phyloP scores from a whole-genome alignment of 2,113 vertebrate species.

The Dasyurus viverrinus region DNA sequence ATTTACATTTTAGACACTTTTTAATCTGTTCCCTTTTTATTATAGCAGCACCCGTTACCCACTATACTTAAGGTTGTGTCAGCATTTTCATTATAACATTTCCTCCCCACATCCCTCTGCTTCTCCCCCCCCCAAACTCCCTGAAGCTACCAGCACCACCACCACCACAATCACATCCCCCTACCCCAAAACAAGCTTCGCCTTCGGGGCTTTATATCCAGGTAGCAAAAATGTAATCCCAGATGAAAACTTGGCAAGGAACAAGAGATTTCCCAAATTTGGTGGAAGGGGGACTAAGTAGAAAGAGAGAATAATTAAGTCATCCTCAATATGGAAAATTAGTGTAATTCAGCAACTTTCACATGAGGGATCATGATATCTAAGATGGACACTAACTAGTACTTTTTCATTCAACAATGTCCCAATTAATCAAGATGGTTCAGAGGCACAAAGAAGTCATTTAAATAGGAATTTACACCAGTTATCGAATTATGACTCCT shows the following conservation, averaged over 20 bases:
- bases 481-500: background rate
- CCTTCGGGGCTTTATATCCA: conserved; percentile 80
- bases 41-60: conserved; percentile 83
- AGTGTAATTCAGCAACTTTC: rapidly evolving
- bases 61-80: conserved; percentile 86
- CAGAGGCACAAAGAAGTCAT: background rate
- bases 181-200: conserved; percentile 70
- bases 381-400: background rate
- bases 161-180: background rate
- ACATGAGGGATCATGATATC: background rate
- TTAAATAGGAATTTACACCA: background rate
- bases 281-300: background rate
- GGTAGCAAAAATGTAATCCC: conserved; percentile 79
- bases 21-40: conserved; percentile 91
- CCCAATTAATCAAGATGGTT: background rate
- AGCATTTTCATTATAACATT: conserved; percentile 85
- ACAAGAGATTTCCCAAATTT: conserved; percentile 40
- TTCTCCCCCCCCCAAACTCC: background rate
- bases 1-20: conserved; percentile 93
- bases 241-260: conserved; percentile 73
- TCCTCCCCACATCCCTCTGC: conserved; percentile 25
- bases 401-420: background rate
- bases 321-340: background rate
- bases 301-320: background rate
- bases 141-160: background rate